Percentiles rank a stretch among this genome's conserved stretches.
phyloP scores from a whole-genome alignment of 2,113 vertebrate species.

The Embiotoca jacksoni region DNA sequence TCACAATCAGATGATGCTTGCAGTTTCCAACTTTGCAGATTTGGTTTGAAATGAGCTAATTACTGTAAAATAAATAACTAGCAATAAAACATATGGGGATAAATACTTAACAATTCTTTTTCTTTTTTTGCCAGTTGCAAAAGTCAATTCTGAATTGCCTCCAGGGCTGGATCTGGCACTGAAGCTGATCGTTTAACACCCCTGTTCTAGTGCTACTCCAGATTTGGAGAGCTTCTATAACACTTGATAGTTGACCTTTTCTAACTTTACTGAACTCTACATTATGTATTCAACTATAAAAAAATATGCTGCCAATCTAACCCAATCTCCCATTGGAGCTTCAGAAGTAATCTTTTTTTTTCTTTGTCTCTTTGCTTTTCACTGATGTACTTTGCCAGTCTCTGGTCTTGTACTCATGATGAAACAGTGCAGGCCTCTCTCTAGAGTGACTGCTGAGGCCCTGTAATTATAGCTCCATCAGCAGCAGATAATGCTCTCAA shows the following conservation, averaged over 20 bases:
- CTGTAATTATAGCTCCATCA: conserved; percentile 62
- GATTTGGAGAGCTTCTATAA: not conserved
- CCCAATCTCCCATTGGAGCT: not conserved
- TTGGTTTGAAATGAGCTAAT: too few species aligned
- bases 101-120: too few species aligned
- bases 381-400: conserved; percentile 5
- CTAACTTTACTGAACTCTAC: conserved; percentile 7
- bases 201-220: too few species aligned
- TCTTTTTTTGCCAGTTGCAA: too few species aligned
- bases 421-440: conserved; percentile 32
- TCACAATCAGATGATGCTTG: too few species aligned
- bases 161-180: too few species aligned
- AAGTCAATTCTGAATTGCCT: too few species aligned
- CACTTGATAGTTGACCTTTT: not conserved
- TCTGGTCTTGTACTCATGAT: conserved; percentile 35
- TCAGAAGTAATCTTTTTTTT: not conserved
- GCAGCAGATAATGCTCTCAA: conserved; percentile 54
- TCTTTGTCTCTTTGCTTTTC: not conserved
- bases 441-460: conserved; percentile 29
- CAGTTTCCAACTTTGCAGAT: too few species aligned
- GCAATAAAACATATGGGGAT: too few species aligned
- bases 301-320: not conserved
- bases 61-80: too few species aligned
- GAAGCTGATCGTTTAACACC: too few species aligned
- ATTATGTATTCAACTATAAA: not conserved